Conservation (phyloP, 2,113 vertebrate genomes). For the Zapornia atra region DNA sequence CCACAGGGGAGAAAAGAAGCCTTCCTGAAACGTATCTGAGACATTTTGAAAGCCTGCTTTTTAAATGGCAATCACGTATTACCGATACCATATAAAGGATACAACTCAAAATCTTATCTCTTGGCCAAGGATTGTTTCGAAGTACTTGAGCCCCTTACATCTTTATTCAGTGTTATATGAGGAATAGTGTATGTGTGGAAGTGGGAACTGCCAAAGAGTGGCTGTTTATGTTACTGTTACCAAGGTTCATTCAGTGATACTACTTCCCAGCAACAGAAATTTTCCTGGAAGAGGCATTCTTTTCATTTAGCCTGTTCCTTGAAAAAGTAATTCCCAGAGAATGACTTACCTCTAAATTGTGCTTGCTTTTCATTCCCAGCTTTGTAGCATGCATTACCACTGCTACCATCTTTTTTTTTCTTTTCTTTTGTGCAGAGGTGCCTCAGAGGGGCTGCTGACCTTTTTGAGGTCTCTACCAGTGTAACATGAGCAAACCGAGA, state of each 20-base stretch:
- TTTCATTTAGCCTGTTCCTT: not conserved
- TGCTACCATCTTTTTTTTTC: not conserved
- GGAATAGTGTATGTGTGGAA: not conserved
- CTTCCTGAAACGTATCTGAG: not conserved
- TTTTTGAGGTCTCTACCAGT: not conserved
- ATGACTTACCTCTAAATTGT: not conserved
- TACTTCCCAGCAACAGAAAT: not conserved
- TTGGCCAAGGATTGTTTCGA: not conserved
- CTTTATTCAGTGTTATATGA: not conserved
- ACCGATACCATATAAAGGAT: not conserved
- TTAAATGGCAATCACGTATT: fast-evolving
- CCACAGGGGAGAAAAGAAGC: not conserved
- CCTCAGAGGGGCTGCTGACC: not conserved
- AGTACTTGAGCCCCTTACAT: not conserved
- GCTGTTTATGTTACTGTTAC: not conserved
- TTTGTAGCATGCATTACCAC: not conserved
- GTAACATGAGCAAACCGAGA: not conserved
- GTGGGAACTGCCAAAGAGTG: not conserved
- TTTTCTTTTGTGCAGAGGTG: not conserved
- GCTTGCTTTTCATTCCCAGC: not conserved
- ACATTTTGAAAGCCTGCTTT: not conserved
- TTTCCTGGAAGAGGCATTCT: not conserved
- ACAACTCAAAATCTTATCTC: not conserved
- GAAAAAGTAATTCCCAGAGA: not conserved
- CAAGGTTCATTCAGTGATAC: not conserved